A percentile compares a stretch with the other conserved stretches of the same genome.
Evolutionary conservation across 2,113 vertebrate genomes (phyloP).

Genomic region (Siniperca chuatsi): DNA sequence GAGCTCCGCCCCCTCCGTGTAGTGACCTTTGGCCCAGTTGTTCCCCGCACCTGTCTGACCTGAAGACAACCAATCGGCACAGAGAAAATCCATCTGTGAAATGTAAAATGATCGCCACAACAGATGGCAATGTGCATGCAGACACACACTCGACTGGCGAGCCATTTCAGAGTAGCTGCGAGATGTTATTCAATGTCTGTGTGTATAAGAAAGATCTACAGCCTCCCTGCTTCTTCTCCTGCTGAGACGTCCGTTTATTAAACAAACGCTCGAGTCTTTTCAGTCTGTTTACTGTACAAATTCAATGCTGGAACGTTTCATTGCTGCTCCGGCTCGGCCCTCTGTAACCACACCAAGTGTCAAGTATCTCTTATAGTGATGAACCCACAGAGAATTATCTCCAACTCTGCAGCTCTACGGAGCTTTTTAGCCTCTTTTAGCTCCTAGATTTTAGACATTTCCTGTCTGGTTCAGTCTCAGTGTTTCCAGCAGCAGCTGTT

Average conservation of each 20-base stretch:
- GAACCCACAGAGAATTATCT: too few species aligned
- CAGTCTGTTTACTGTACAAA: background rate
- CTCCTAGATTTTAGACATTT: too few species aligned
- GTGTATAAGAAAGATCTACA: background rate
- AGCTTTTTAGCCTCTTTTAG: too few species aligned
- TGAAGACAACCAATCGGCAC: conserved; percentile 70
- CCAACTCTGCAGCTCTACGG: too few species aligned
- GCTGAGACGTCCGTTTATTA: conserved; percentile 3
- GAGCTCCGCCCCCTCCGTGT: conserved; percentile 95
- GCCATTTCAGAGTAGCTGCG: background rate
- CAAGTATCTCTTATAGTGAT: background rate
- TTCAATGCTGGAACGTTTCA: background rate
- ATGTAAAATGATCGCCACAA: conserved; percentile 11
- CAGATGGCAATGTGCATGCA: conserved; percentile 39
- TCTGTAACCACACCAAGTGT: too few species aligned
- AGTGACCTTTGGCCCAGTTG: conserved; percentile 98
- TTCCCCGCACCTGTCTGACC: conserved; percentile 96
- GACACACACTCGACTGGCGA: conserved; percentile 1
- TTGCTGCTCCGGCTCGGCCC: conserved; percentile 2
- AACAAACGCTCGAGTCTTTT: background rate
- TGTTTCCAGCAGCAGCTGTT: too few species aligned
- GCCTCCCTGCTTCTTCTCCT: background rate
- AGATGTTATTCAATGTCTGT: background rate
- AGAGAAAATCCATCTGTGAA: conserved; percentile 29
- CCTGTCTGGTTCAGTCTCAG: too few species aligned